A percentile compares a stretch with the other conserved stretches of the same genome.
phyloP scores from a whole-genome alignment of 2,797 vertebrate species.

The Allobates femoralis region DNA sequence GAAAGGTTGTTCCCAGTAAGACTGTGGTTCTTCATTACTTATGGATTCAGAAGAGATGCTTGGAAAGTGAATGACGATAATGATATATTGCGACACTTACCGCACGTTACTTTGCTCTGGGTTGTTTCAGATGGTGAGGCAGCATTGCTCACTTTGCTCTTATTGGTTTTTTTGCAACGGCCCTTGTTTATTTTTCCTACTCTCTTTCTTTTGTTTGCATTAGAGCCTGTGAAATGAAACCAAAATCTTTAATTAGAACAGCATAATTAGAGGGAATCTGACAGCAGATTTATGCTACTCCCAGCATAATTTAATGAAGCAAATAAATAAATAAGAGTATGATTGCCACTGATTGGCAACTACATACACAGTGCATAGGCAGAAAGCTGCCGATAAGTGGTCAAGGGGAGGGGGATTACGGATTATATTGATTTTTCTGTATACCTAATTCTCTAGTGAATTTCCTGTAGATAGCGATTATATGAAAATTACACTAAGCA shows the following conservation, averaged over 20 bases:
- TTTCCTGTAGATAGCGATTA: too few species aligned
- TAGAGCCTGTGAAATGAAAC: slow-evolving; percentile 65
- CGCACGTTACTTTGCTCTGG: slow-evolving; percentile 82
- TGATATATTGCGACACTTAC: slow-evolving; percentile 74
- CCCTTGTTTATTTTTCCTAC: slow-evolving; percentile 65
- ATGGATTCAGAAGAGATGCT: background rate
- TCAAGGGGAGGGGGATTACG: too few species aligned
- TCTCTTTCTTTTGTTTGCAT: slow-evolving; percentile 71
- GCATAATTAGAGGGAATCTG: too few species aligned
- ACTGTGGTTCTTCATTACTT: background rate
- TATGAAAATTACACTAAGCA: too few species aligned
- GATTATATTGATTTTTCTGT: too few species aligned
- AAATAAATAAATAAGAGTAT: too few species aligned
- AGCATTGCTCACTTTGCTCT: slow-evolving; percentile 36
- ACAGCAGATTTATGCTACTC: too few species aligned
- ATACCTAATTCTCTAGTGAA: too few species aligned
- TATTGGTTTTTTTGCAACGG: slow-evolving; percentile 58
- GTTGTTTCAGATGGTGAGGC: slow-evolving; percentile 56
- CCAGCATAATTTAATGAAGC: too few species aligned
- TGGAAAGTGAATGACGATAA: background rate
- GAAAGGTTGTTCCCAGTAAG: background rate
- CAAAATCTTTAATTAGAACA: background rate
- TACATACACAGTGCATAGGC: too few species aligned
- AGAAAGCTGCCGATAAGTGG: too few species aligned
- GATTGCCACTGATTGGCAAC: too few species aligned